Percentiles rank a stretch among this genome's conserved stretches.
These are phyloP conservation scores for Sparus aurata DNA, from an alignment of 2,797 vertebrate genomes.

Conservation along the genomic window DNA sequence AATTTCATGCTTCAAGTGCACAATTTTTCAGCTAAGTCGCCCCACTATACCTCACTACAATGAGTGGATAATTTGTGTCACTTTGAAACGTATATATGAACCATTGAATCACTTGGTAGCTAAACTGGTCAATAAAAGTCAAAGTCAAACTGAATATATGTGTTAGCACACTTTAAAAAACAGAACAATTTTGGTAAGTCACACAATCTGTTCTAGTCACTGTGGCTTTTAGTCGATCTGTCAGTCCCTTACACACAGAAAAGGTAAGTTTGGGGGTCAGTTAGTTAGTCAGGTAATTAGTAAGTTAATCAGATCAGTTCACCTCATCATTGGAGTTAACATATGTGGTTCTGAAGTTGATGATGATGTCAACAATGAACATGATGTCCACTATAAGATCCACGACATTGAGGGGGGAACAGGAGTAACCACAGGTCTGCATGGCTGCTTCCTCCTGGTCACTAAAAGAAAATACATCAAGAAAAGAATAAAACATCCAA, in stretches of 20 bases:
- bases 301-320: slow-evolving; percentile 6
- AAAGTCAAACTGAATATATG: no score
- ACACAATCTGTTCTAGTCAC: no score
- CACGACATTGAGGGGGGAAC: slow-evolving; percentile 91
- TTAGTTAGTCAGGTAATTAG: neutral
- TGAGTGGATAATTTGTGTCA: neutral
- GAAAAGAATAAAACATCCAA: neutral
- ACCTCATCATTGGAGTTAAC: slow-evolving; percentile 93
- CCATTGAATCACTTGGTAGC: neutral
- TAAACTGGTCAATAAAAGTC: neutral
- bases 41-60: no score
- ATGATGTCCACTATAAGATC: slow-evolving; percentile 96
- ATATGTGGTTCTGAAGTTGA: slow-evolving; percentile 95
- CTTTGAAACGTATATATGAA: neutral
- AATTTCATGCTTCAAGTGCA: no score
- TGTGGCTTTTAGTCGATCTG: no score
- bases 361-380: slow-evolving; percentile 94
- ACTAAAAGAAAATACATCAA: slow-evolving; percentile 10
- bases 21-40: no score
- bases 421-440: slow-evolving; percentile 88
- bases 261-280: neutral
- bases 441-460: slow-evolving; percentile 57
- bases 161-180: no score
- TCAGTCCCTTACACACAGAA: no score
- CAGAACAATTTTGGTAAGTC: no score